Evolutionary conservation across 2,113 vertebrate species (phyloP).

Genomic region (Myodes glareolus): DNA sequence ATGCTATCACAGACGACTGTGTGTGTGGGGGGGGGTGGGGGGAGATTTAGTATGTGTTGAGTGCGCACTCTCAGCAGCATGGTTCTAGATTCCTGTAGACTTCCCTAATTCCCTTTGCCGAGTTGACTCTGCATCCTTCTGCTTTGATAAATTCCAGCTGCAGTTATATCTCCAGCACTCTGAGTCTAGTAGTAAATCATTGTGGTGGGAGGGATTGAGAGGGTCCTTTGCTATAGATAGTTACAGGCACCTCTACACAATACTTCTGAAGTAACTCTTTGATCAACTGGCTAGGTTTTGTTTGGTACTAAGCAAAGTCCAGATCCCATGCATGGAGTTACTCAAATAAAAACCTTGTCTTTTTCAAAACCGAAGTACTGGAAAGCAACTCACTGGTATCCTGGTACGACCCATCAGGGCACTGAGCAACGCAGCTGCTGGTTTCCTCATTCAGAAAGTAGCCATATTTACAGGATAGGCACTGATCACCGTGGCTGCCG

Average conservation of each 20-base stretch:
- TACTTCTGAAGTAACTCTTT: conserved; percentile 18
- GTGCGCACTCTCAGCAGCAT: background rate
- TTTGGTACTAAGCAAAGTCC: background rate
- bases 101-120: background rate
- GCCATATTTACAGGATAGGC: conserved; percentile 93
- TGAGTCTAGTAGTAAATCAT: background rate
- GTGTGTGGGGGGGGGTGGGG: background rate
- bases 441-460: conserved; percentile 94
- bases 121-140: background rate
- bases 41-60: background rate
- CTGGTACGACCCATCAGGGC: conserved; percentile 93
- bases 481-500: conserved; percentile 95
- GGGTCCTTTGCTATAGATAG: background rate
- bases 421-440: conserved; percentile 91
- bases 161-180: background rate
- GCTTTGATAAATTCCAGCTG: background rate
- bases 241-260: background rate
- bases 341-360: conserved; percentile 39
- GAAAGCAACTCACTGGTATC: conserved; percentile 89
- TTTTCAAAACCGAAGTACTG: conserved; percentile 60
- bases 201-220: background rate
- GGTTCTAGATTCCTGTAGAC: background rate
- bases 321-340: background rate
- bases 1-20: background rate
- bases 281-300: background rate